A percentile compares a stretch with the other conserved stretches of the same genome.
Conservation (phyloP, 1,140 invertebrate genomes). For the Protaetia brevitarsis region DNA sequence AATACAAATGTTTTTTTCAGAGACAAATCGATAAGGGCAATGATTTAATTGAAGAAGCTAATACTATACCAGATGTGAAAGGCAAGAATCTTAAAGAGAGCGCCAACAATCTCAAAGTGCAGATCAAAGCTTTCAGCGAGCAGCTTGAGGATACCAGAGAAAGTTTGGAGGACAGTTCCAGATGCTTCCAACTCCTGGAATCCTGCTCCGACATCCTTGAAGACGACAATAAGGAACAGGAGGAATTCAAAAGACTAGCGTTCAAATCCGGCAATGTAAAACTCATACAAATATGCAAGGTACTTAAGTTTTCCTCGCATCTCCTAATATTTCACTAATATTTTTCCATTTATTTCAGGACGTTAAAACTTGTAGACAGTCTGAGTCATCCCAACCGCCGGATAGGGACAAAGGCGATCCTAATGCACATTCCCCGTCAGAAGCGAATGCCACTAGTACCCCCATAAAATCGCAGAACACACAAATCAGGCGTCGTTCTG, state of each 20-base stretch:
- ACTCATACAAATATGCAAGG: slow-evolving; percentile 68
- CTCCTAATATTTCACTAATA: background rate
- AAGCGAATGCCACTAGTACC: slow-evolving; percentile 42
- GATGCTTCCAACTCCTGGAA: slow-evolving; percentile 74
- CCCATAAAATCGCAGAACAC: slow-evolving; percentile 41
- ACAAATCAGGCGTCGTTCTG: slow-evolving; percentile 46
- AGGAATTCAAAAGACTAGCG: slow-evolving; percentile 70
- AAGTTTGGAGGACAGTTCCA: slow-evolving; percentile 71
- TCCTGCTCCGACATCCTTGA: slow-evolving; percentile 67
- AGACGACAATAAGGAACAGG: slow-evolving; percentile 61
- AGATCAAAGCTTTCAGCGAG: slow-evolving; percentile 69
- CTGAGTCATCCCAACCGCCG: slow-evolving; percentile 31
- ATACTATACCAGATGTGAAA: slow-evolving; percentile 50
- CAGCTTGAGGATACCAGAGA: slow-evolving; percentile 74
- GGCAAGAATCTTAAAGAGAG: slow-evolving; percentile 65
- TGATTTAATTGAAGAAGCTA: slow-evolving; percentile 73
- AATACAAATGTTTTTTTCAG: slow-evolving; percentile 53
- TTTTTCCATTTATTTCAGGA: background rate
- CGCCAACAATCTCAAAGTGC: slow-evolving; percentile 63
- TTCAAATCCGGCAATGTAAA: slow-evolving; percentile 71
- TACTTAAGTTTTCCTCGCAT: slow-evolving; percentile 30
- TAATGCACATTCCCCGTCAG: slow-evolving; percentile 12
- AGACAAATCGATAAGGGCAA: slow-evolving; percentile 78
- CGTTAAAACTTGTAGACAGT: background rate
- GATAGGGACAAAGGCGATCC: slow-evolving; percentile 31